Evolutionary conservation across 1,140 invertebrate genomes (phyloP), one percentile per base, ranked within the genome.

Genomic region (Berghia stephanieae): DNA sequence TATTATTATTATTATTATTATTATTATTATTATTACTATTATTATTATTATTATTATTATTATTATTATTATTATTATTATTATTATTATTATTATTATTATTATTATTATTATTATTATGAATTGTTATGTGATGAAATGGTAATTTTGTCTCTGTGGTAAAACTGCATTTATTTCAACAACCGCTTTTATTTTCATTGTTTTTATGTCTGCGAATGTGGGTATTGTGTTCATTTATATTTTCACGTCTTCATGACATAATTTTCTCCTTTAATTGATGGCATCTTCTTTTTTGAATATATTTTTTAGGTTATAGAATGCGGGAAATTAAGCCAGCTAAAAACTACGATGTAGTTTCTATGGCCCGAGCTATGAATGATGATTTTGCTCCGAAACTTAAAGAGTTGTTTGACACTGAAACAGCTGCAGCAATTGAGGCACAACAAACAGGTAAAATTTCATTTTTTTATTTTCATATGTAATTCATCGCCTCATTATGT

Each of bases 291-390:
- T 63, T 43, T 78, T 21, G 34, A 3, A 34, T 57, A 44, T 77
- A 63, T 31, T 73, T 81, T 78, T 2, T 68, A 89, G 88, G 88
- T 21, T 89, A 89, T 75, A 88, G 84, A 63, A 83, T 86, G 81
- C 80, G 88, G 43, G 82, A 83, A 67, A 84, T 89, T 31, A 83
- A 87, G 79, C 86, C 87, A 79, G 88, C 88, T 31, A 86, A 89
- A 71, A 88, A 89, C 60, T 89, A 88, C 83, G 88, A 89, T 83
- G 88, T 89, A 10, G 83, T 88, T 10, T 87, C 86, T 43, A 87
- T 89, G 82, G 89, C 89, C 6, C 79, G 86, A 55, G 89, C 89
- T 5, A 89, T 90, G 89, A 90, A 90, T 79, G 84, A 84, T 75
- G 88, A 90, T 79, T 89, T 90, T 85, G 89, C 85, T 43, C 85